Conservation (phyloP, 2,888 invertebrate species). For the Euzetes globulus region DNA sequence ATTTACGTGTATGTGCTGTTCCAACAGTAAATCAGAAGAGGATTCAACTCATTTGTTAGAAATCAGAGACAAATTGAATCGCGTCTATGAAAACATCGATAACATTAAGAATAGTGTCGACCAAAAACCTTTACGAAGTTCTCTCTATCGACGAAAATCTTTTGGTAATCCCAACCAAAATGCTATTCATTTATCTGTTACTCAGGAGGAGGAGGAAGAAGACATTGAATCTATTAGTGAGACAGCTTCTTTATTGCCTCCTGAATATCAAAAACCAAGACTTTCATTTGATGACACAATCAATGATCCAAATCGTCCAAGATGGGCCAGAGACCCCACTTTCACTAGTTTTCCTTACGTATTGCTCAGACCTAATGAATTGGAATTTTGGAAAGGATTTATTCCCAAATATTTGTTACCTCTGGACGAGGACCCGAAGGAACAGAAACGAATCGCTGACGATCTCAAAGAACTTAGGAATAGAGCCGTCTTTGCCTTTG, state of each 20-base stretch:
- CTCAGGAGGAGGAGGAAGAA: conserved; percentile 4
- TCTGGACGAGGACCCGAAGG: conserved; percentile 47
- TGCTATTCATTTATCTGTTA: not conserved
- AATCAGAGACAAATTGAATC: conserved; percentile 15
- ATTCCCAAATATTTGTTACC: conserved; percentile 53
- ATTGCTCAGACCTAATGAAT: conserved; percentile 45
- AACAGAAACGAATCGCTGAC: conserved; percentile 55
- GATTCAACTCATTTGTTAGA: not conserved
- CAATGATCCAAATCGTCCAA: not conserved
- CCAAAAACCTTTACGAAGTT: not conserved
- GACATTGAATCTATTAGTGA: not conserved
- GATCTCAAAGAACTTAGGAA: conserved; percentile 90
- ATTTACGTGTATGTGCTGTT: conserved; percentile 36
- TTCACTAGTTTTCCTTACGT: not conserved
- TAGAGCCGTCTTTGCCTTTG: conserved; percentile 88
- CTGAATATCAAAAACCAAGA: not conserved
- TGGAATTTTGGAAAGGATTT: conserved; percentile 51
- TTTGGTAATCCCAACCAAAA: not conserved
- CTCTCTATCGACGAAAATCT: not conserved
- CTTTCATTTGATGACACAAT: not conserved
- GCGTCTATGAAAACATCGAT: not conserved
- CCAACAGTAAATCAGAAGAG: conserved; percentile 5
- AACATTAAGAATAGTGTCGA: not conserved
- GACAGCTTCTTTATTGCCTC: not conserved
- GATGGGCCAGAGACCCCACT: conserved; percentile 4